Evolutionary conservation across 2,888 invertebrate genomes (phyloP).

Genomic region (Glaucopsyche alexis): DNA sequence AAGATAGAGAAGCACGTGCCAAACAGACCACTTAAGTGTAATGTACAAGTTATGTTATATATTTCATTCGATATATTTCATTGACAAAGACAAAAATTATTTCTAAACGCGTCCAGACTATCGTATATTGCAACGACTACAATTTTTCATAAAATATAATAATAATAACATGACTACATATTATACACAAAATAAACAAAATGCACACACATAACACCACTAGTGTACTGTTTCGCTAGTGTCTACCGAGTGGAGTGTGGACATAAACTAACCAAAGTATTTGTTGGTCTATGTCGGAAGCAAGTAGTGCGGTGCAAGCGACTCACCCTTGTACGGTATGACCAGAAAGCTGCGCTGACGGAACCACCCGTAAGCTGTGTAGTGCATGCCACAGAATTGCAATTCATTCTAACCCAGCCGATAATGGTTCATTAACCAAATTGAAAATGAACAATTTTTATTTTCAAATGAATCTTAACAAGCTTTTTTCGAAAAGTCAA

Average conservation of each 20-base stretch:
- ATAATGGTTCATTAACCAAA: neutral
- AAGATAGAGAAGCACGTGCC: neutral
- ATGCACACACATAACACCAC: neutral
- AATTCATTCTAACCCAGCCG: neutral
- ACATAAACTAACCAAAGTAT: too few relatives aligned
- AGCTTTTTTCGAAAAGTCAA: too few relatives aligned
- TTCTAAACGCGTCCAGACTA: neutral
- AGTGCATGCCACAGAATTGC: conserved; percentile 31
- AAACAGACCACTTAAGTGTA: neutral
- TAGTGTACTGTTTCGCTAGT: neutral
- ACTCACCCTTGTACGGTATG: conserved; percentile 48
- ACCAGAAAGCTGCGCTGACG: conserved; percentile 49
- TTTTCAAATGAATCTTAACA: too few relatives aligned
- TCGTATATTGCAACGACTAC: too few relatives aligned
- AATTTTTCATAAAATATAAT: neutral
- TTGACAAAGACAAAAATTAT: neutral
- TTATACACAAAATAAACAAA: neutral
- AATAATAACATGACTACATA: neutral
- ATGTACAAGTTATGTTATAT: neutral
- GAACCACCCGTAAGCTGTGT: conserved; percentile 52
- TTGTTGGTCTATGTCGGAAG: neutral
- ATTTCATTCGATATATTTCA: neutral
- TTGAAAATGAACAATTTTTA: neutral
- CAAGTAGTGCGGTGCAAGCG: conserved; percentile 35
- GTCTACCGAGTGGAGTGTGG: neutral